Conservation (phyloP, 2,888 invertebrate genomes). For the Lucinisca nassula region DNA sequence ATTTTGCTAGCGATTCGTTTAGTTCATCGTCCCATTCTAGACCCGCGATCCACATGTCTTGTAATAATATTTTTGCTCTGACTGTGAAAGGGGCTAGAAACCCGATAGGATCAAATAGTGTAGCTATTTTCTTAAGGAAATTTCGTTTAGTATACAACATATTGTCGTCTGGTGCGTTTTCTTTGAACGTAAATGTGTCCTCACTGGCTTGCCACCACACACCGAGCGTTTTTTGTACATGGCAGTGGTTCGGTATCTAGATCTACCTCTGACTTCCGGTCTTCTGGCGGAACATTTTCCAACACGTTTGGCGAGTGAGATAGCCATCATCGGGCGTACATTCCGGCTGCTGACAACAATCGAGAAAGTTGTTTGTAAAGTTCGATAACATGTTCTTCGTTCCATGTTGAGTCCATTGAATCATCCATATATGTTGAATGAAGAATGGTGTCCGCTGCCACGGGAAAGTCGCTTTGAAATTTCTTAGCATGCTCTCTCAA, state of each 20-base stretch:
- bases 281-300: slow-evolving; percentile 44
- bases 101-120: slow-evolving; percentile 82
- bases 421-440: slow-evolving; percentile 6
- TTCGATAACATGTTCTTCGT: slow-evolving; percentile 30
- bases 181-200: neutral
- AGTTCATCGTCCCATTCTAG: slow-evolving; percentile 80
- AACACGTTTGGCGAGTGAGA: slow-evolving; percentile 57
- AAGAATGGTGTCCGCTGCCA: slow-evolving; percentile 60
- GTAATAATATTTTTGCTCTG: slow-evolving; percentile 75
- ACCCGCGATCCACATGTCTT: slow-evolving; percentile 74
- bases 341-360: slow-evolving; percentile 49
- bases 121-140: slow-evolving; percentile 70
- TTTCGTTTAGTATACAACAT: slow-evolving; percentile 72
- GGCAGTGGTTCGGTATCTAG: neutral
- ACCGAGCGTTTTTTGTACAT: slow-evolving; percentile 15
- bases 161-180: no score
- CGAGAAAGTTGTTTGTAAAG: slow-evolving; percentile 50
- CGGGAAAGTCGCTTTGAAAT: slow-evolving; percentile 20
- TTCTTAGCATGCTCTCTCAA: slow-evolving; percentile 49
- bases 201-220: neutral
- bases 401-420: slow-evolving; percentile 57
- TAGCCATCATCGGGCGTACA: slow-evolving; percentile 52
- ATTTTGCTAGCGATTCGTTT: neutral
- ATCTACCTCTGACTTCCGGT: slow-evolving; percentile 8
- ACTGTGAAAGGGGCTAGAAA: slow-evolving; percentile 74